phyloP scores from a whole-genome alignment of 1,140 invertebrate genomes.

The Asbolus verrucosus region DNA sequence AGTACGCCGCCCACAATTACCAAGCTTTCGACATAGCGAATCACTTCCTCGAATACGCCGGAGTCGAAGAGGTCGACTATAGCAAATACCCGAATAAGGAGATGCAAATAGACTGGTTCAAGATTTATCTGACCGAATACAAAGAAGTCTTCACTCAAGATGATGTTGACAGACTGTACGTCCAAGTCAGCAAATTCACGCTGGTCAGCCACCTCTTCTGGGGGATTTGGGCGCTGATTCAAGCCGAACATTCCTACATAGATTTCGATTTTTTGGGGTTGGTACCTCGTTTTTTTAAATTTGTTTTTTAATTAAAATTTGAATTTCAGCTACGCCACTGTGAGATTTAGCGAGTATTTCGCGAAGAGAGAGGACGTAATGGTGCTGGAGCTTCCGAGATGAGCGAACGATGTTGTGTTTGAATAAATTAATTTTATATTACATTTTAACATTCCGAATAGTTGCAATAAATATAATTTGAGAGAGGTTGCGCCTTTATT shows the following conservation, averaged over 20 bases:
- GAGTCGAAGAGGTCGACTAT: constrained; percentile 81
- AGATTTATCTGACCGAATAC: constrained; percentile 78
- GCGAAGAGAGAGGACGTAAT: constrained; percentile 65
- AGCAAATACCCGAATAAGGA: constrained; percentile 82
- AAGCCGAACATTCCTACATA: constrained; percentile 90
- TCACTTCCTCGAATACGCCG: constrained; percentile 98
- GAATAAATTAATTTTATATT: no score
- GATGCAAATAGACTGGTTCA: constrained; percentile 87
- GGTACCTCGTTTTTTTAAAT: constrained; percentile 61
- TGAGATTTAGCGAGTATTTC: constrained; percentile 76
- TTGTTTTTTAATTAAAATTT: background rate
- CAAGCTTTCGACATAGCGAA: constrained; percentile 97
- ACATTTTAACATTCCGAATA: no score
- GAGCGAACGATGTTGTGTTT: background rate
- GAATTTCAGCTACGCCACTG: constrained; percentile 74
- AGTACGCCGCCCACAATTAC: constrained; percentile 95
- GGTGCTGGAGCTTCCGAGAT: background rate
- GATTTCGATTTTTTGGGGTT: constrained; percentile 95
- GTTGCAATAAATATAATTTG: no score
- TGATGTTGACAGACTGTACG: constrained; percentile 78
- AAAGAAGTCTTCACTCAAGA: constrained; percentile 65
- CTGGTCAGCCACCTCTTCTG: constrained; percentile 90
- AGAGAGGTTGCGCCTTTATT: no score
- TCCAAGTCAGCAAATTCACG: constrained; percentile 84
- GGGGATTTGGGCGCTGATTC: constrained; percentile 93